A percentile compares a stretch with the other conserved stretches of the same genome.
Evolutionary conservation across 2,113 vertebrate species (phyloP).

Genomic region (Acrocephalus arundinaceus): DNA sequence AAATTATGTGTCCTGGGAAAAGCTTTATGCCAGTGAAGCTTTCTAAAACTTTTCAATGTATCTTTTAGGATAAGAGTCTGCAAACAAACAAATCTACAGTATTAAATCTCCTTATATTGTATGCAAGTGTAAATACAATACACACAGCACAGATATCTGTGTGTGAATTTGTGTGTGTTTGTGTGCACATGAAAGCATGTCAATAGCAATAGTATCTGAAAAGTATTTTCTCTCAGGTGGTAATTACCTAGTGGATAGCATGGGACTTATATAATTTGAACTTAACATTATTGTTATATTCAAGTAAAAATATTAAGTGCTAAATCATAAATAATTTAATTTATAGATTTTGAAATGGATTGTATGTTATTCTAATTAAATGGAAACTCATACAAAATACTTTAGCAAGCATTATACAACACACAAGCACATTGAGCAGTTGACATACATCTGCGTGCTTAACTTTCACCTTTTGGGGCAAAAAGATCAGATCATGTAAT

Average conservation of each 20-base stretch:
- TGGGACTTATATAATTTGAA: not conserved
- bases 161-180: not conserved
- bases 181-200: not conserved
- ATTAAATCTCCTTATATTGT: not conserved
- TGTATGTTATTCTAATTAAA: accelerated
- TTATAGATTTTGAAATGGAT: not conserved
- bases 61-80: not conserved
- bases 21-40: not conserved
- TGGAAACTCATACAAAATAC: not conserved
- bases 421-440: not conserved
- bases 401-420: not conserved
- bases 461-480: not conserved
- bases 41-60: not conserved
- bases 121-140: not conserved
- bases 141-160: not conserved
- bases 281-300: not conserved
- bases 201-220: not conserved
- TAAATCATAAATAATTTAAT: not conserved
- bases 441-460: not conserved
- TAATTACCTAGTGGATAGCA: not conserved
- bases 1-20: not conserved
- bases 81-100: not conserved
- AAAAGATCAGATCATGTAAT: accelerated
- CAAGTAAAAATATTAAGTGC: not conserved
- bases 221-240: not conserved